phyloP scores from a whole-genome alignment of 2,888 invertebrate species.

The Stenodema calcarata region DNA sequence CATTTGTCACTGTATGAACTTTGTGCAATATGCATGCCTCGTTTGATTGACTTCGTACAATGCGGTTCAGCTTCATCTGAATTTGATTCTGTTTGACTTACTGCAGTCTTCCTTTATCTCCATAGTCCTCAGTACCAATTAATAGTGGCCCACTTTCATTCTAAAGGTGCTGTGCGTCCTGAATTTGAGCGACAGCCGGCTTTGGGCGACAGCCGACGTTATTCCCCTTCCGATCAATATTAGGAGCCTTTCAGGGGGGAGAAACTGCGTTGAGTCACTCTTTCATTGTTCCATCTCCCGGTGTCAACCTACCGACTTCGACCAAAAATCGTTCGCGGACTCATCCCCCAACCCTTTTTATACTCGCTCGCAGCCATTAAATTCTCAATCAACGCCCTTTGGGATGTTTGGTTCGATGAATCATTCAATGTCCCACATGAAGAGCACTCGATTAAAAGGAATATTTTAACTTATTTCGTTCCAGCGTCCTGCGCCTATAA shows the following conservation, averaged over 20 bases:
- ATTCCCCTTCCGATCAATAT: neutral
- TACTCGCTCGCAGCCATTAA: neutral
- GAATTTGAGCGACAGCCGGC: neutral
- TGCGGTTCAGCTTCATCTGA: neutral
- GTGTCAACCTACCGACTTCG: slow-evolving; percentile 26
- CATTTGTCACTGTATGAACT: neutral
- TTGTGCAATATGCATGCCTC: neutral
- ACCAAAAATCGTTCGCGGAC: slow-evolving; percentile 25
- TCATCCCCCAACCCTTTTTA: slow-evolving; percentile 1
- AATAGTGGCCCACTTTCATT: neutral
- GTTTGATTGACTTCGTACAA: too few species aligned
- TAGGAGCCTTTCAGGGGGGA: slow-evolving; percentile 18
- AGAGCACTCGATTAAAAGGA: neutral
- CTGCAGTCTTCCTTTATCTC: neutral
- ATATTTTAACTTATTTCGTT: too few species aligned
- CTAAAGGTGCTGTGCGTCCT: neutral
- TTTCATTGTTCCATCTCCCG: slow-evolving; percentile 43
- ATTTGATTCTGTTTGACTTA: neutral
- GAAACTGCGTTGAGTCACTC: slow-evolving; percentile 38
- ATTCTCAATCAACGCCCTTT: neutral
- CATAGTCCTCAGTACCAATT: too few species aligned
- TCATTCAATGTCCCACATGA: neutral
- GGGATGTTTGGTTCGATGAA: neutral
- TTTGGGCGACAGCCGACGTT: neutral
- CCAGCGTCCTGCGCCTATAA: too few species aligned